Evolutionary conservation across 1,140 invertebrate species (phyloP), one percentile per base, ranked within the genome.

Genomic region (Caenorhabditis brenneri): DNA sequence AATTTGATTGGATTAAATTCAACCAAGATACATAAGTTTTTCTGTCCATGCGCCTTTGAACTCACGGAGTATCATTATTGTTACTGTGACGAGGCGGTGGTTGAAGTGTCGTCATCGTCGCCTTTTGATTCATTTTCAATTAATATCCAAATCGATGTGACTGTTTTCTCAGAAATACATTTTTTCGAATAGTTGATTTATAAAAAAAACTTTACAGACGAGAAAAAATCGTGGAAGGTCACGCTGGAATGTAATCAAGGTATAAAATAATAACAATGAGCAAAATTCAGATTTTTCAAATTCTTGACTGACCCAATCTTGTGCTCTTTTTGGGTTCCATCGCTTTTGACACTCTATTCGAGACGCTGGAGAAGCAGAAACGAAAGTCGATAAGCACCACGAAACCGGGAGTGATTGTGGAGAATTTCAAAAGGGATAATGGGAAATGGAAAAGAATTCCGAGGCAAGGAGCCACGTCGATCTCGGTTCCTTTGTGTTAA

Each of bases 91-190:
- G 4, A 55, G 7, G 9, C n/a, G 65, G 36, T 9, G 65, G 33
- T n/a, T 10, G 10, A 22, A 33, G 33, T 19, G n/a, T 6, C 24
- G 36, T 33, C 65, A 74, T 74, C 36, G 33, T 74, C 36, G 65
- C 36, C 42, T 74, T 74, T 74, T 74, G 65, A 74, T 74, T 74
- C 65, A 74, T 74, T 42, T 74, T 31, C 65, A 31, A 74, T 74
- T 74, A 74, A 74, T 74, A 74, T 22, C n/a, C n/a, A n/a, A n/a
- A n/a, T n/a, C n/a, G n/a, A n/a, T n/a, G n/a, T n/a, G n/a, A n/a
- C n/a, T n/a, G n/a, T n/a, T n/a, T n/a, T n/a, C n/a, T n/a, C n/a
- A n/a, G n/a, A n/a, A n/a, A n/a, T n/a, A n/a, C n/a, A n/a, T n/a
- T n/a, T n/a, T n/a, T n/a, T n/a, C n/a, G n/a, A n/a, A n/a, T n/a